Conservation (phyloP, 2,797 vertebrate species). For the Lepilemur septentrionalis region DNA sequence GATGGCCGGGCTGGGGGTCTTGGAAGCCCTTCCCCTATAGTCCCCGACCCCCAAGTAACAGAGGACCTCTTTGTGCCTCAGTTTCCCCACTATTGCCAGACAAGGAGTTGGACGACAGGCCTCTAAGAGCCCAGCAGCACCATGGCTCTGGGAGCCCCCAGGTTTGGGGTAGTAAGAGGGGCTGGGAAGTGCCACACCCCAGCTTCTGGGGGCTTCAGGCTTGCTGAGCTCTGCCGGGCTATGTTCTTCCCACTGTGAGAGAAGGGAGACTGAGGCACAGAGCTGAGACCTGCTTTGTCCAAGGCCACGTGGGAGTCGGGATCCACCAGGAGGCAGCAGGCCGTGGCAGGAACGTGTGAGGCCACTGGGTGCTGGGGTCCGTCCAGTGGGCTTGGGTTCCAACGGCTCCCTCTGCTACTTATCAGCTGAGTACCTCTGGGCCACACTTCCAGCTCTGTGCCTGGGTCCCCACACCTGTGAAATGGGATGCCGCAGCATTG, state of each 20-base stretch:
- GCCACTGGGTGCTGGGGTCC: not conserved
- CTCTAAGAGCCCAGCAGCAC: not conserved
- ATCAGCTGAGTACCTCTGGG: not conserved
- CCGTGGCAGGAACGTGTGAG: no score
- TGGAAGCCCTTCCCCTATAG: not conserved
- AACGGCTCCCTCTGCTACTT: not conserved
- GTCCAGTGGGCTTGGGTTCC: not conserved
- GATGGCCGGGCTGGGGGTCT: not conserved
- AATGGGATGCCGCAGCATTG: not conserved
- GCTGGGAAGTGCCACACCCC: not conserved
- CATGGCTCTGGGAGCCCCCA: not conserved
- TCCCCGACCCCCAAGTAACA: not conserved
- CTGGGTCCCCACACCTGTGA: not conserved
- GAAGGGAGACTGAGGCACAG: not conserved
- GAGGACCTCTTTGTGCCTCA: not conserved
- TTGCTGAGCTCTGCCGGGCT: not conserved
- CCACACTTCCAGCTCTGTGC: not conserved
- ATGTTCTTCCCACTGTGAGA: not conserved
- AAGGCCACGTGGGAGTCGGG: not conserved
- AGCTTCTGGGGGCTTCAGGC: not conserved
- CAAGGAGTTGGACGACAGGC: not conserved
- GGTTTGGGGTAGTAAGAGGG: not conserved
- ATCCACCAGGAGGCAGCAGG: not conserved
- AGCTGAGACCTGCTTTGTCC: not conserved
- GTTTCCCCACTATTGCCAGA: not conserved